Conservation (phyloP, 1,140 invertebrate genomes). For the Zeugodacus cucurbitae region DNA sequence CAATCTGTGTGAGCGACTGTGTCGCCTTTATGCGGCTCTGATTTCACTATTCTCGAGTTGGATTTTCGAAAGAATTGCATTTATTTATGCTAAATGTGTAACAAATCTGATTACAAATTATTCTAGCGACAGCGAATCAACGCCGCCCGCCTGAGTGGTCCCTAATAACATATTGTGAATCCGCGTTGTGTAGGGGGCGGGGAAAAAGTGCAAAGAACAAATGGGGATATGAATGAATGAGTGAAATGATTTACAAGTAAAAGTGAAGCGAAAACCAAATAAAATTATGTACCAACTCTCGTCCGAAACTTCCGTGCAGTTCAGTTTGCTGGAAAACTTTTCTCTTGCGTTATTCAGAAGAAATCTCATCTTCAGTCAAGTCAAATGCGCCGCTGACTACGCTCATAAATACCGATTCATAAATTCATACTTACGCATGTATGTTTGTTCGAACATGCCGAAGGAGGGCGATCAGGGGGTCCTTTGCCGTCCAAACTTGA, state of each 20-base stretch:
- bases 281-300: slow-evolving; percentile 21
- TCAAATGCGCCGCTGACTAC: not conserved
- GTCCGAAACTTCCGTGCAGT: not conserved
- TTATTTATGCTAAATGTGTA: slow-evolving; percentile 32
- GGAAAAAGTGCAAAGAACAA: not conserved
- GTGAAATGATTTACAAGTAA: slow-evolving; percentile 36
- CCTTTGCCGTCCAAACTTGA: not conserved
- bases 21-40: not conserved
- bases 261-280: slow-evolving; percentile 33
- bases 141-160: not conserved
- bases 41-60: slow-evolving; percentile 25
- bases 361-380: slow-evolving; percentile 13
- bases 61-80: not conserved
- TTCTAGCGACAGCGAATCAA: not conserved
- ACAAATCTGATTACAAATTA: slow-evolving; percentile 36
- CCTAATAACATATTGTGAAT: not conserved
- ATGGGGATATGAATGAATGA: slow-evolving; percentile 26
- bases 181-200: not conserved
- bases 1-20: not conserved
- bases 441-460: not conserved
- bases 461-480: not conserved
- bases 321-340: slow-evolving; percentile 27
- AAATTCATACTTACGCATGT: not conserved
- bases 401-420: not conserved
- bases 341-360: slow-evolving; percentile 19